Evolutionary conservation across 2,113 vertebrate species (phyloP).

Genomic region (Marmota monax): DNA sequence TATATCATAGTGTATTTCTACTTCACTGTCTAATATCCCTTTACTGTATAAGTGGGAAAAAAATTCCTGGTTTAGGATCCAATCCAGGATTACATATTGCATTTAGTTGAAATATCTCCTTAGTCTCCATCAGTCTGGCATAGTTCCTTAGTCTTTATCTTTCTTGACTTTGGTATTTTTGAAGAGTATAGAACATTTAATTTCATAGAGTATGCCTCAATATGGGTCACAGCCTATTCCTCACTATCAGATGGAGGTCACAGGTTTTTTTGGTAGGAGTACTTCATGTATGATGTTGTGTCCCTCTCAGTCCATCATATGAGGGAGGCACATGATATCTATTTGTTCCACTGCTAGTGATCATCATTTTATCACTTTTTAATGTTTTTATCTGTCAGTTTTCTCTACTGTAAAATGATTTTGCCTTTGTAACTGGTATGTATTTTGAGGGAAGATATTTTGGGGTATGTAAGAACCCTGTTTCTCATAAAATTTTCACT

Average conservation of each 20-base stretch:
- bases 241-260: not conserved
- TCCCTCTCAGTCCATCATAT: not conserved
- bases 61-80: not conserved
- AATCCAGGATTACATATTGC: not conserved
- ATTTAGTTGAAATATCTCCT: not conserved
- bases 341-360: not conserved
- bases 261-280: not conserved
- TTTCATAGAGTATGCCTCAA: not conserved
- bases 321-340: not conserved
- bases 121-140: not conserved
- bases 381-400: not conserved
- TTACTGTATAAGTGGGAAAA: not conserved
- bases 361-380: constrained; percentile 36
- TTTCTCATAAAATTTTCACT: constrained; percentile 10
- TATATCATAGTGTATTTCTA: not conserved
- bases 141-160: not conserved
- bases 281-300: not conserved
- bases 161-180: not conserved
- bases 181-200: not conserved
- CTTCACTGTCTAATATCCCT: not conserved
- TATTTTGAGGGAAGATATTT: not conserved
- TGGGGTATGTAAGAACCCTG: constrained; percentile 3
- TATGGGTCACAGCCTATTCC: not conserved
- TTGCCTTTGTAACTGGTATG: not conserved
- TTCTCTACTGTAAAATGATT: not conserved